A percentile compares a stretch with the other conserved stretches of the same genome.
These are phyloP conservation scores for Zaprionus lineosus DNA, from an alignment of 2,888 invertebrate genomes.

Conservation along the genomic window DNA sequence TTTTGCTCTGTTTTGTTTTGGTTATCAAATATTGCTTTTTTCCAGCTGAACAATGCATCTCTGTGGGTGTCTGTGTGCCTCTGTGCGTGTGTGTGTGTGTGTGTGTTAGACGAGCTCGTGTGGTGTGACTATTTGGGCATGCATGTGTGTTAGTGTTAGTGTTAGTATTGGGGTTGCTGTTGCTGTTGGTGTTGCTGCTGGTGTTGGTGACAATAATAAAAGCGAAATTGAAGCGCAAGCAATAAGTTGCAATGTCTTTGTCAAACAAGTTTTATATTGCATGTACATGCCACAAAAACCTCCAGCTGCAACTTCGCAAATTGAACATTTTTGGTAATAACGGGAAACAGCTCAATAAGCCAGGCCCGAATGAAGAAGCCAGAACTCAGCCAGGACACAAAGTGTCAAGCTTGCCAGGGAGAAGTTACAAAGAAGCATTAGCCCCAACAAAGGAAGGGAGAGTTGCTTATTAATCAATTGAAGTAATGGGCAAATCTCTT, in stretches of 20 bases:
- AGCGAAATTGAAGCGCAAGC: conserved; percentile 63
- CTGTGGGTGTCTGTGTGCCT: neutral
- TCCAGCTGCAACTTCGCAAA: conserved; percentile 16
- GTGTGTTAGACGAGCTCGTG: neutral
- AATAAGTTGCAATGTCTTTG: conserved; percentile 48
- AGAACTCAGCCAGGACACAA: conserved; percentile 2
- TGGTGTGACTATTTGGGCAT: no score
- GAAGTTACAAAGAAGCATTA: no score
- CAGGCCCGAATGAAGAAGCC: conserved; percentile 12
- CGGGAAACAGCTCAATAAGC: conserved; percentile 43
- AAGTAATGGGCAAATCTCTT: conserved; percentile 35
- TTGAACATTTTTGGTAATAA: conserved; percentile 35
- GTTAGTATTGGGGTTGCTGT: no score
- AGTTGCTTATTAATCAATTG: conserved; percentile 22
- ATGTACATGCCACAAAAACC: conserved; percentile 39
- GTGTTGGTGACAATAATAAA: no score
- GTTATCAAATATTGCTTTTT: conserved; percentile 40
- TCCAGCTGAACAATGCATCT: neutral
- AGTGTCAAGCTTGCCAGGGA: no score
- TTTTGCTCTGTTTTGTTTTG: conserved; percentile 18
- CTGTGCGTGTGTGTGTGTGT: conserved; percentile 11
- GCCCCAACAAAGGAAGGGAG: no score
- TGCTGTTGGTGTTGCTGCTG: no score
- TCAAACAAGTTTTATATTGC: conserved; percentile 60
- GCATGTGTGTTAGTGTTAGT: no score